Conservation (phyloP, 2,113 vertebrate genomes). For the Hemibagrus wyckioides region DNA sequence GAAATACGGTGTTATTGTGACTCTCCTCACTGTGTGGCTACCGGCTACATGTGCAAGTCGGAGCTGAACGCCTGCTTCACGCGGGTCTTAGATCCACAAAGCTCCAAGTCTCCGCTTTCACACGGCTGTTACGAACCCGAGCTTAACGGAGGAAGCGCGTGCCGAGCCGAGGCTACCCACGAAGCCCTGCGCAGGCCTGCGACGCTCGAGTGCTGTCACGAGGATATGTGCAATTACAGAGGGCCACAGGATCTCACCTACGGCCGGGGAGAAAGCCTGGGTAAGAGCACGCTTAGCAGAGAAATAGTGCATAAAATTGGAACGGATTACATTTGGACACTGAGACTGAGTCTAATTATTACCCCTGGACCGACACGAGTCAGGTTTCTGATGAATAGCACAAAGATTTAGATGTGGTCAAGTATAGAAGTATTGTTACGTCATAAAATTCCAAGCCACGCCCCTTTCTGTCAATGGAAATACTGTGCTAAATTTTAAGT, state of each 20-base stretch:
- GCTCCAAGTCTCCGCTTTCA: conserved; percentile 81
- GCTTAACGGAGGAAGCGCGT: conserved; percentile 74
- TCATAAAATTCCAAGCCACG: not conserved
- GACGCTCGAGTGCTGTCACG: conserved; percentile 82
- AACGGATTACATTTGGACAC: no score
- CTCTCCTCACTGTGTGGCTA: conserved; percentile 85
- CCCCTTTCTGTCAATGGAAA: not conserved
- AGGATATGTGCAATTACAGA: conserved; percentile 91
- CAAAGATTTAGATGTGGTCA: not conserved
- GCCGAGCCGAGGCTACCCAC: conserved; percentile 72
- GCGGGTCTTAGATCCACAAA: conserved; percentile 80
- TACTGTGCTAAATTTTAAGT: no score
- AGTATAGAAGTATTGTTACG: not conserved
- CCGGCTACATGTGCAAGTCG: conserved; percentile 89
- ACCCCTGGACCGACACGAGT: no score
- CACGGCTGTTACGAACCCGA: conserved; percentile 86
- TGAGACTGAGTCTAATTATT: no score
- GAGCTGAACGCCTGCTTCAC: conserved; percentile 85
- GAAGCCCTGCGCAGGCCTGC: conserved; percentile 71
- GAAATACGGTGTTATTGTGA: conserved; percentile 92
- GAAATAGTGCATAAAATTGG: no score
- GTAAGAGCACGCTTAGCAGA: conserved; percentile 61
- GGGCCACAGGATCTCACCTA: conserved; percentile 83
- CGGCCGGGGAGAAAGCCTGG: conserved; percentile 74
- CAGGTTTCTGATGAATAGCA: not conserved